Base-by-base conservation (phyloP, 2,113 vertebrate species). In the Mohoua ochrocephala region DNA sequence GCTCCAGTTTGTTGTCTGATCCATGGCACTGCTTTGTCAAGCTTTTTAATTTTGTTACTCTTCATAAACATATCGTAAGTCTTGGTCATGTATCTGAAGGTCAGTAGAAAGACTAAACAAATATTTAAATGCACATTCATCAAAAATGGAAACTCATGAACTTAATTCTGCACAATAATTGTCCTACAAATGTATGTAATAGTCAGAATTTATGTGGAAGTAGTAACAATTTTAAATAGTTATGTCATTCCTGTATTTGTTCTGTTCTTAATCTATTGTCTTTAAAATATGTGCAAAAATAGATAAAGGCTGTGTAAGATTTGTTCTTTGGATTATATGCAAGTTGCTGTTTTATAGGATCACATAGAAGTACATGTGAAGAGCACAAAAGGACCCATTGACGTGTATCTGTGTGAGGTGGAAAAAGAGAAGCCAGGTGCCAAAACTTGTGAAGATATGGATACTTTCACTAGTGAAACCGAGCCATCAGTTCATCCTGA, bases 341-440 rank as follows among this genome's bases (percentile, higher is more conserved):
- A 67, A 89, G 44, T 85, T 7, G 5, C 24, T 84, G 10, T 91
- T 74, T 94, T 76, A 22, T 84, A 99, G 99, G 98, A 99, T 73
- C 98, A 96, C 15, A 98, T 99, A 97, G 97, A 98, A 79, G 96
- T 99, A 17, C 98, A 98, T 8, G 97, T 99, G 78, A 99, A 98
- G 87, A 99, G 98, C 52, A 98, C 97, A 47, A 98, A 95, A n/a
- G 99, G 99, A 18, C 99, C 99, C 37, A 98, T 99, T 52, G 94
- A 97, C 0, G 98, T 99, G 6, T 97, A 98, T 93, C 92, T 99
- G 0, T 99, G 98, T 69, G 99, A 99, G 14, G 95, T 98, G 26
- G 97, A 98, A 50, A 92, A 96, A 84, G 76, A 73, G 21, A 96
- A 89, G 14, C 9, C 90, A 19, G 31, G 24, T 20, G 19, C 22